Base-by-base conservation (phyloP, 2,113 vertebrate species). In the Verasper variegatus region DNA sequence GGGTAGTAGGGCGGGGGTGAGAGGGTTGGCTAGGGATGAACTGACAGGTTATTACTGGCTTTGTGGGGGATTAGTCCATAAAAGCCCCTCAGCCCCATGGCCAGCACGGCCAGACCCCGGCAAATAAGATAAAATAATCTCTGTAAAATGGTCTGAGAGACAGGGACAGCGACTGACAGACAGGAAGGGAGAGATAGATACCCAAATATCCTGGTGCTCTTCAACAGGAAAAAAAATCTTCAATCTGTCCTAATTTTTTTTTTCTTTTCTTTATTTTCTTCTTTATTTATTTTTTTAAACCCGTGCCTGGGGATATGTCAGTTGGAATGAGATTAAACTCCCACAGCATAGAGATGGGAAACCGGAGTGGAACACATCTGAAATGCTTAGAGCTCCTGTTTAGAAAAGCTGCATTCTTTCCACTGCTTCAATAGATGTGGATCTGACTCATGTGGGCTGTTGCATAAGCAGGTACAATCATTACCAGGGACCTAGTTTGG, bases 1-100 rank as follows among this genome's bases (percentile, higher is more conserved):
- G 71, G 56, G 80, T 72, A 59, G 71, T 23, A 24, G 37, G 81
- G 73, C 63, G 74, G 56, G 75, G 70, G 76, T 74, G 71, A 64
- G 85, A 86, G 69, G 84, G 77, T 83, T 93, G 91, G 89, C 91
- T 89, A 52, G 71, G 84, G 83, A 90, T 92, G 91, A 93, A 93
- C 92, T 94, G 93, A 94, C 93, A 95, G 93, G 94, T 94, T 95
- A 94, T 95, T 95, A 95, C 87, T 80, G 91, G 92, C 92, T 95
- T 94, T 95, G 91, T 91, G 86, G 87, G 83, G 91, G 94, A 94
- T 95, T 94, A 94, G 90, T 91, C 91, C 86, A 94, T 91, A 90
- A 94, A 95, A 94, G 90, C 89, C 86, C 88, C 83, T 90, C 87
- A 92, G 88, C 86, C 88, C 18, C 89, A 59, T 84, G 86, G 91